These are phyloP conservation scores for Eutrigla gurnardus DNA, from an alignment of 2,797 vertebrate genomes.

Conservation along the genomic window DNA sequence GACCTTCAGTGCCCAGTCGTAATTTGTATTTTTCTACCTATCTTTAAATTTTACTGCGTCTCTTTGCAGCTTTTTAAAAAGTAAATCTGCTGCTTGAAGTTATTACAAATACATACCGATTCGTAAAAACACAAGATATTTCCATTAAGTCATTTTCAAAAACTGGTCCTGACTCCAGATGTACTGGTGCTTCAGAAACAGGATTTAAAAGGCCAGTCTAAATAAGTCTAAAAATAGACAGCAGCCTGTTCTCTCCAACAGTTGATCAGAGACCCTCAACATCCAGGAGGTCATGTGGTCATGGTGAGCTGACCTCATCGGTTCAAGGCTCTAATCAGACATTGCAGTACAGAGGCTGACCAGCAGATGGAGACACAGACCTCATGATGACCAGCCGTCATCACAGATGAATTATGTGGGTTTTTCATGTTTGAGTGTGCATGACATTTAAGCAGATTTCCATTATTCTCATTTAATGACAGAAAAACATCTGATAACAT, in stretches of 20 bases:
- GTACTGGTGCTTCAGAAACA: neutral
- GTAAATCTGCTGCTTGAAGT: neutral
- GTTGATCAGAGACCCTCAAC: too few species aligned
- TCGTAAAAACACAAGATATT: neutral
- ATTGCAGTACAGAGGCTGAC: neutral
- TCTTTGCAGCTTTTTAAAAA: too few species aligned
- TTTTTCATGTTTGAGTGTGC: neutral
- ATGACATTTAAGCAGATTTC: neutral
- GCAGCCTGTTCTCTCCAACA: too few species aligned
- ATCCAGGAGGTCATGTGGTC: too few species aligned
- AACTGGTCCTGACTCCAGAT: too few species aligned
- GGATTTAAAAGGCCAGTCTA: neutral
- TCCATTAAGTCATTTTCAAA: too few species aligned
- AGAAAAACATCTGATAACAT: neutral
- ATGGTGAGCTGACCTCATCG: too few species aligned
- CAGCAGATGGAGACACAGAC: slow-evolving; percentile 70
- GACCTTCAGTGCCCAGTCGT: neutral
- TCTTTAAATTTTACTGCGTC: neutral
- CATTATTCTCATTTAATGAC: neutral
- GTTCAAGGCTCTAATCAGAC: neutral
- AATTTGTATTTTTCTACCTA: neutral
- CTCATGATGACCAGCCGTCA: neutral
- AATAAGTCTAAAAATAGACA: too few species aligned
- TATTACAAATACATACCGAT: neutral
- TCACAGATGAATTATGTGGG: neutral